Evolutionary conservation across 2,113 vertebrate species (phyloP), one percentile per base, ranked within the genome.

Genomic region (Lagenorhynchus albirostris): DNA sequence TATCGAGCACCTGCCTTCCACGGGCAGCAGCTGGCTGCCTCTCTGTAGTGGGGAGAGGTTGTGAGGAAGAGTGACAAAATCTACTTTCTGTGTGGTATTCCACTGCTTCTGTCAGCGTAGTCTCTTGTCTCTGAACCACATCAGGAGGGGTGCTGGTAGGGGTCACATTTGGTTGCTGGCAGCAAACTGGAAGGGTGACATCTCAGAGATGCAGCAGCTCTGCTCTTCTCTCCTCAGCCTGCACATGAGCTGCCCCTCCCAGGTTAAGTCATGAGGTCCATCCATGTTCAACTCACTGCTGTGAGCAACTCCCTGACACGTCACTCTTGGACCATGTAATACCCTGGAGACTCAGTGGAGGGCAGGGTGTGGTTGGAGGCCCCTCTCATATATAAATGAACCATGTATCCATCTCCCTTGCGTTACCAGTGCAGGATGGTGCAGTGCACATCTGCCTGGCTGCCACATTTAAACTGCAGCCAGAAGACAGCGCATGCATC

Each of bases 11-110:
- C 25, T 60, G 12, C 25, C 44, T 79, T 58, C 53, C n/a, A 1
- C 1, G 18, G 50, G 13, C 9, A 73, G 36, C 73, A 33, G 31
- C 25, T 36, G 50, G 44, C 8, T 17, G 5, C 38, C 12, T 47
- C 5, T 15, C 8, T 31, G 4, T 2, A 60, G 13, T 17, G 0
- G 29, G 29, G 11, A 33, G 44, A 79, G 26, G 33, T 0, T 38
- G 13, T 93, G 62, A 71, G 29, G 65, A 62, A 15, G 9, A 82
- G 2, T 6, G 7, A 15, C 17, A n/a, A 6, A 47, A 10, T 12
- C 17, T 29, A 3, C 29, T 73, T 31, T 44, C 63, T 21, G 8
- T 1, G 1, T 38, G 41, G 2, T 20, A 13, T 31, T 31, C 62
- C 25, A 7, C 33, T 47, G 6, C 29, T 67, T 29, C 47, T 53